A percentile compares a stretch with the other conserved stretches of the same genome.
These are phyloP conservation scores for Ammodytes dubius DNA, from an alignment of 2,113 vertebrate genomes.

Conservation along the genomic window DNA sequence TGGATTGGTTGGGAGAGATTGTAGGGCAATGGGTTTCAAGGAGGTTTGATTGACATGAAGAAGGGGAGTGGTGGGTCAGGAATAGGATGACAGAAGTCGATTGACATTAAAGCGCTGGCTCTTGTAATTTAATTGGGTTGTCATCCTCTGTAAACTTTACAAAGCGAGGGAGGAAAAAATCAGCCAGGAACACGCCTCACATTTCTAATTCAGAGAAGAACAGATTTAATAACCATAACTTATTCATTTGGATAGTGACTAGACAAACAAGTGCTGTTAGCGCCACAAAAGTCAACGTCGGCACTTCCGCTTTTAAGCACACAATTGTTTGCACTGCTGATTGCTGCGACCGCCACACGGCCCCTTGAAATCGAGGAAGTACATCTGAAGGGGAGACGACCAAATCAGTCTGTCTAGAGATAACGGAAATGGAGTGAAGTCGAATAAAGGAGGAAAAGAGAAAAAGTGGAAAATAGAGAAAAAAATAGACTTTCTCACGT, in stretches of 20 bases:
- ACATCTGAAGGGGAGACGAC: constrained; percentile 42
- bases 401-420: constrained; percentile 7
- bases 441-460: constrained; percentile 6
- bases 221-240: constrained; percentile 58
- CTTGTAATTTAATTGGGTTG: constrained; percentile 43
- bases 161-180: constrained; percentile 21
- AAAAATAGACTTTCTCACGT: constrained; percentile 13
- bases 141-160: constrained; percentile 34
- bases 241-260: constrained; percentile 67
- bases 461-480: background rate
- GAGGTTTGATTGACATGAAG: constrained; percentile 48
- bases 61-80: constrained; percentile 22
- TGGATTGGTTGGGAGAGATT: constrained; percentile 27
- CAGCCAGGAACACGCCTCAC: background rate
- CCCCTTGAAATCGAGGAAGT: constrained; percentile 71
- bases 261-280: constrained; percentile 41
- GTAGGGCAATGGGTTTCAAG: constrained; percentile 1
- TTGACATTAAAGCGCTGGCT: constrained; percentile 28
- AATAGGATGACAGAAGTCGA: constrained; percentile 32
- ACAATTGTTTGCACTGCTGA: constrained; percentile 67
- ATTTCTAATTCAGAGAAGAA: constrained; percentile 51
- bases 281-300: constrained; percentile 47
- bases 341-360: constrained; percentile 61
- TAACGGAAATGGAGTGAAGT: background rate
- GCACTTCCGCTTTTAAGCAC: constrained; percentile 66